These are phyloP conservation scores for Neopipo cinnamomea DNA, from an alignment of 2,113 vertebrate genomes.

Conservation along the genomic window DNA sequence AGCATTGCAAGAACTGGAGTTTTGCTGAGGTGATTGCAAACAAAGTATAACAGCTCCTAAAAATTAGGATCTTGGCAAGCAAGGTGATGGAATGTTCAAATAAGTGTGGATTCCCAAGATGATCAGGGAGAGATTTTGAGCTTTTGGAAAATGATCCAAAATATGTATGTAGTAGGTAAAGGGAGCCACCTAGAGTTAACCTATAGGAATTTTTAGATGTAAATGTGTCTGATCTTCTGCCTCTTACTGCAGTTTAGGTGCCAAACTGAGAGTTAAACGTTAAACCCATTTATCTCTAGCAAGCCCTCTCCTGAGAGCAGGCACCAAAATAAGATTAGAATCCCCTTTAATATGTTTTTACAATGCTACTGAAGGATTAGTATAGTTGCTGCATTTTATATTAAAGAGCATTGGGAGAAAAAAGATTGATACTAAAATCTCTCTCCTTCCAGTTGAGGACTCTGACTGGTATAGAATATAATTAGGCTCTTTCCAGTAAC, in stretches of 20 bases:
- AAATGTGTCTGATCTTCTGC: not conserved
- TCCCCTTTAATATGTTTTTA: not conserved
- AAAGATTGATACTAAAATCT: not conserved
- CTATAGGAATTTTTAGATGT: not conserved
- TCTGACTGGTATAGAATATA: not conserved
- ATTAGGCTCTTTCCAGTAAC: not conserved
- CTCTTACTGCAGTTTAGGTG: not conserved
- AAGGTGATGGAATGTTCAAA: not conserved
- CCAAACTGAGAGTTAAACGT: not conserved
- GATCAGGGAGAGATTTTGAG: not conserved
- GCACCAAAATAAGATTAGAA: not conserved
- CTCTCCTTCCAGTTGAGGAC: not conserved
- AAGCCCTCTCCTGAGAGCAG: not conserved
- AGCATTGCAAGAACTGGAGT: not conserved
- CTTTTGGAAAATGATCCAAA: not conserved
- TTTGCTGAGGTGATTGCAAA: not conserved
- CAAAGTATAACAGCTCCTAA: not conserved
- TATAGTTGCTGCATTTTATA: not conserved
- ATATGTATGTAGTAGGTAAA: not conserved
- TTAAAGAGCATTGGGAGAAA: not conserved
- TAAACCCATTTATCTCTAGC: not conserved
- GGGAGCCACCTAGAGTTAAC: constrained; percentile 62
- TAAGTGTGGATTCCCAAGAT: not conserved
- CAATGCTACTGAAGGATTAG: not conserved
- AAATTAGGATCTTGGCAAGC: not conserved